Evolutionary conservation across 2,797 vertebrate genomes (phyloP).

Genomic region (Sphenodon punctatus): DNA sequence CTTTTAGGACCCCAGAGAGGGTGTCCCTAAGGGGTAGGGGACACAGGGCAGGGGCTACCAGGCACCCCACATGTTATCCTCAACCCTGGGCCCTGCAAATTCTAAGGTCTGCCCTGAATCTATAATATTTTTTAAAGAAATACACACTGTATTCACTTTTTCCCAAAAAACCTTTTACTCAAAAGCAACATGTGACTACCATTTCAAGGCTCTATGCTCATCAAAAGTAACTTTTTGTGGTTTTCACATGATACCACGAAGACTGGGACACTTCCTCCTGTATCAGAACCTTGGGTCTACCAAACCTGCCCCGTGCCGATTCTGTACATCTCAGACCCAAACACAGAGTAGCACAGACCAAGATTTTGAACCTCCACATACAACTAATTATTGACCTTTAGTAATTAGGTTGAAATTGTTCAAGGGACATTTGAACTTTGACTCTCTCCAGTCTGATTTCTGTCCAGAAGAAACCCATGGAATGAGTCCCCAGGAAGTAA

Average conservation of each 20-base stretch:
- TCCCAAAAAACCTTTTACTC: neutral
- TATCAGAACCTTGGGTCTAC: constrained; percentile 15
- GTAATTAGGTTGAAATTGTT: neutral
- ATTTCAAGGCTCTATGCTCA: neutral
- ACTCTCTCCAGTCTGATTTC: neutral
- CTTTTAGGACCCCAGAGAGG: too few species aligned
- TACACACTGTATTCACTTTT: neutral
- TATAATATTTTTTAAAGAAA: neutral
- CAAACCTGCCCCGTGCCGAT: neutral
- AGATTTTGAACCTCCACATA: neutral
- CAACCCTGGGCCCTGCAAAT: too few species aligned
- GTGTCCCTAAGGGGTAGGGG: too few species aligned
- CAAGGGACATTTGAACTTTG: neutral
- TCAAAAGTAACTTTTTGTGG: too few species aligned
- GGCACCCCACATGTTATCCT: too few species aligned
- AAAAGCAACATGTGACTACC: neutral
- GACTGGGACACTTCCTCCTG: too few species aligned
- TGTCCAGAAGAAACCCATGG: neutral
- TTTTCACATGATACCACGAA: too few species aligned
- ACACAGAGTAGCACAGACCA: too few species aligned
- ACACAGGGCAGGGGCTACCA: too few species aligned
- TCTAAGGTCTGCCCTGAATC: too few species aligned
- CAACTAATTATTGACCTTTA: neutral
- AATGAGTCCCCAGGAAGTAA: neutral
- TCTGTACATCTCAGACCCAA: neutral